phyloP scores from a whole-genome alignment of 2,797 vertebrate species.

The Lacerta viridis region DNA sequence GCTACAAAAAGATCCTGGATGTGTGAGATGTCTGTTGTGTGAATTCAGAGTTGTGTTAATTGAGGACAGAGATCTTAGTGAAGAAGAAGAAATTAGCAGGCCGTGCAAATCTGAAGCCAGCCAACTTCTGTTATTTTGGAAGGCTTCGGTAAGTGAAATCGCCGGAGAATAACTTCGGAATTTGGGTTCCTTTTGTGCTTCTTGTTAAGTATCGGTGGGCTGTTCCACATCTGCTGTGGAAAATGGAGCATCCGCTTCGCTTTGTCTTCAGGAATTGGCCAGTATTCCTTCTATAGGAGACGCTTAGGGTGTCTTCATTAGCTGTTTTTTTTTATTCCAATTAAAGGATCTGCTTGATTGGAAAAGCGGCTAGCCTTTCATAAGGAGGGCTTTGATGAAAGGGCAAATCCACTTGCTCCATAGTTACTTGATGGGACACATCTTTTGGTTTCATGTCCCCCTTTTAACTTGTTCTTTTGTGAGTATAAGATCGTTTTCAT shows the following conservation, averaged over 20 bases:
- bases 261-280: background rate
- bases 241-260: background rate
- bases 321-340: constrained; percentile 61
- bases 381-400: constrained; percentile 63
- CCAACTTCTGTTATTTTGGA: background rate
- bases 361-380: constrained; percentile 65
- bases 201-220: background rate
- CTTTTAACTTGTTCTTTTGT: constrained; percentile 73
- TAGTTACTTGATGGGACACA: constrained; percentile 64
- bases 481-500: constrained; percentile 69
- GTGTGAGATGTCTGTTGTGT: background rate
- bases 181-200: background rate
- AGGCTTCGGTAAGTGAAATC: background rate
- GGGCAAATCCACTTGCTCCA: constrained; percentile 60
- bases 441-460: constrained; percentile 64
- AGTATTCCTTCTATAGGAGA: constrained; percentile 4
- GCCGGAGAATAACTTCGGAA: background rate
- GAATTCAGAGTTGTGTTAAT: background rate
- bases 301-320: constrained; percentile 54
- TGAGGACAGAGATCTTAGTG: background rate
- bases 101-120: background rate
- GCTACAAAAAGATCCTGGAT: background rate
- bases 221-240: background rate
- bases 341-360: constrained; percentile 65
- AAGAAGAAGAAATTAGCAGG: background rate